Evolutionary conservation across 1,140 invertebrate species (phyloP).

Genomic region (Pachyrhynchus sulphureomaculatus): DNA sequence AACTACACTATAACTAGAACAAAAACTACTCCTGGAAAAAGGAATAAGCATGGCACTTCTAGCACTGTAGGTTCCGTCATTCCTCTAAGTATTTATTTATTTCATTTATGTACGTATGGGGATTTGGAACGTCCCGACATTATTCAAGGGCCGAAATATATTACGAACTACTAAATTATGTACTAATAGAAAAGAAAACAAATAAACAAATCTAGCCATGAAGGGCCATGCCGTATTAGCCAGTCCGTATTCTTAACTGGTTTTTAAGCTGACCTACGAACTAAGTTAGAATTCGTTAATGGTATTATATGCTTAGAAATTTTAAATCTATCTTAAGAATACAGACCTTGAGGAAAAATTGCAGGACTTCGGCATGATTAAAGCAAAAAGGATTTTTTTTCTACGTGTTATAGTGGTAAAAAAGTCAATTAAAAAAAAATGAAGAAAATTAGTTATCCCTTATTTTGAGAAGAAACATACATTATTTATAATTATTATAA

Average conservation of each 20-base stretch:
- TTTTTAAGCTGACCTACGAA: too few species aligned
- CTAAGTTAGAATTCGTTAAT: too few species aligned
- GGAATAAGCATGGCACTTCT: constrained; percentile 49
- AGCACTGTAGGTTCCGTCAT: constrained; percentile 40
- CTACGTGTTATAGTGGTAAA: too few species aligned
- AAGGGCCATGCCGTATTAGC: constrained; percentile 50
- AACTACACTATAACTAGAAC: constrained; percentile 7
- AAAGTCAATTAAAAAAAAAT: too few species aligned
- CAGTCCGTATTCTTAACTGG: constrained; percentile 15
- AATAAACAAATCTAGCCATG: constrained; percentile 40
- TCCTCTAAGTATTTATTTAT: constrained; percentile 14
- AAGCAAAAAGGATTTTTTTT: too few species aligned
- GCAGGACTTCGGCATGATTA: constrained; percentile 18
- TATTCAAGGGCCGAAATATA: neutral
- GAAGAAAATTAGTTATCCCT: too few species aligned
- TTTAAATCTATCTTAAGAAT: too few species aligned
- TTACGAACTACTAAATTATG: too few species aligned
- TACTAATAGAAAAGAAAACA: constrained; percentile 19
- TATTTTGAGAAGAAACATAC: neutral
- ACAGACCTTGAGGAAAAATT: constrained; percentile 7
- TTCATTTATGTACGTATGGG: constrained; percentile 29
- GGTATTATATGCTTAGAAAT: too few species aligned
- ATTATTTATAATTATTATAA: neutral
- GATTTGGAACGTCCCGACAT: constrained; percentile 39
- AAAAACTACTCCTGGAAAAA: constrained; percentile 23